phyloP scores from a whole-genome alignment of 2,797 vertebrate species.

The Schizothorax lantsangensis region DNA sequence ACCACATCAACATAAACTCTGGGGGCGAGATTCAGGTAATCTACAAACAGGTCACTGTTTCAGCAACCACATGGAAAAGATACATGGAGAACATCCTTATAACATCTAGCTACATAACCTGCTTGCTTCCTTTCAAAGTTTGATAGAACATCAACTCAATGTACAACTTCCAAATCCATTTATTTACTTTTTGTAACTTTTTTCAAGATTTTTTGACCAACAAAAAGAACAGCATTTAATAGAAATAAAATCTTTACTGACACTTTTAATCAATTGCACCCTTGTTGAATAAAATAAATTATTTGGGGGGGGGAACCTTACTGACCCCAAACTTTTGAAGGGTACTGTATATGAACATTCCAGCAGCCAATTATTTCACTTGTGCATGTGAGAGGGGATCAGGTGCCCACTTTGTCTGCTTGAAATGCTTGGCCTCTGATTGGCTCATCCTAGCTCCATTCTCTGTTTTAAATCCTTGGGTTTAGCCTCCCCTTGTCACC shows the following conservation, averaged over 20 bases:
- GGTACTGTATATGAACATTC: conserved; percentile 67
- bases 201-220: neutral
- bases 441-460: conserved; percentile 64
- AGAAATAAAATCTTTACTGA: neutral
- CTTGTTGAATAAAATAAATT: neutral
- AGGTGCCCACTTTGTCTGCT: conserved; percentile 70
- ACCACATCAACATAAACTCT: conserved; percentile 60
- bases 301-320: neutral
- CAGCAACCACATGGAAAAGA: conserved; percentile 15
- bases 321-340: conserved; percentile 2
- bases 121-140: conserved; percentile 54
- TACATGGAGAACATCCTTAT: conserved; percentile 23
- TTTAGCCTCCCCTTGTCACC: conserved; percentile 69
- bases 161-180: conserved; percentile 32
- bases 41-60: conserved; percentile 33
- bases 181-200: conserved; percentile 45
- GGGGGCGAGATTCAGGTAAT: conserved; percentile 34
- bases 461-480: conserved; percentile 66
- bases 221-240: neutral
- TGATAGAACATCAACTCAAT: conserved; percentile 60
- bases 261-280: neutral
- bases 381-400: conserved; percentile 71
- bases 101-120: conserved; percentile 15
- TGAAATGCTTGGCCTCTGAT: conserved; percentile 65
- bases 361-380: conserved; percentile 69